Percentiles rank a stretch among this genome's conserved stretches.
Evolutionary conservation across 1,140 invertebrate genomes (phyloP).

Genomic region (Paralvinella palmiformis): DNA sequence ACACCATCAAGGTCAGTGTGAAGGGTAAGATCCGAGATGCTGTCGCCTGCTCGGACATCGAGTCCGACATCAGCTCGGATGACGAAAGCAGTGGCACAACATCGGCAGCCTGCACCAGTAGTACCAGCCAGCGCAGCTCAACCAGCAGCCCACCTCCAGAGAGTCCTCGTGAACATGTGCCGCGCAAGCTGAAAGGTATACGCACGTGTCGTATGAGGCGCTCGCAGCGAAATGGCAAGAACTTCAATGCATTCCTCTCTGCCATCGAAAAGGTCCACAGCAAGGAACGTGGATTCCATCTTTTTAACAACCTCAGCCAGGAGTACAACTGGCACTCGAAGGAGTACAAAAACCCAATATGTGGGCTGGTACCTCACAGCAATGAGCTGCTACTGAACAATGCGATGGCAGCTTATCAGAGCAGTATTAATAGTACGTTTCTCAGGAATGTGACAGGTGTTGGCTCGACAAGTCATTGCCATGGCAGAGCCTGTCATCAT

Average conservation of each 20-base stretch:
- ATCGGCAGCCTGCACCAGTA: neutral
- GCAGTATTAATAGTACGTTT: too few relatives aligned
- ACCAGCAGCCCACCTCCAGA: neutral
- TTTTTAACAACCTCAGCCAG: neutral
- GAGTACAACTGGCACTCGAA: neutral
- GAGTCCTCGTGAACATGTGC: neutral
- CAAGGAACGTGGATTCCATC: constrained; percentile 25
- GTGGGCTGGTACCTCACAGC: neutral
- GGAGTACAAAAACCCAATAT: neutral
- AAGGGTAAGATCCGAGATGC: neutral
- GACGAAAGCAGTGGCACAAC: neutral
- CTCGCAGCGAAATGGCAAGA: constrained; percentile 30
- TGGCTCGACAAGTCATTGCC: neutral
- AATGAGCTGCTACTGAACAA: constrained; percentile 1
- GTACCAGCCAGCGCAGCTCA: constrained; percentile 6
- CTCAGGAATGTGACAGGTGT: neutral
- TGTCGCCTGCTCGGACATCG: constrained; percentile 8
- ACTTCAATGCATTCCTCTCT: constrained; percentile 43
- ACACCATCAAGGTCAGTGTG: constrained; percentile 23
- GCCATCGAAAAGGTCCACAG: constrained; percentile 41
- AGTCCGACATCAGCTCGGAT: neutral
- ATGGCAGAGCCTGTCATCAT: neutral
- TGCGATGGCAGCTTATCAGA: too few relatives aligned
- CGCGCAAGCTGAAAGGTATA: neutral
- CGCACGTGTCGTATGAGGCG: neutral